Percentiles rank a stretch among this genome's conserved stretches.
phyloP scores from a whole-genome alignment of 2,113 vertebrate species.

The Paraplagusia blochii region DNA sequence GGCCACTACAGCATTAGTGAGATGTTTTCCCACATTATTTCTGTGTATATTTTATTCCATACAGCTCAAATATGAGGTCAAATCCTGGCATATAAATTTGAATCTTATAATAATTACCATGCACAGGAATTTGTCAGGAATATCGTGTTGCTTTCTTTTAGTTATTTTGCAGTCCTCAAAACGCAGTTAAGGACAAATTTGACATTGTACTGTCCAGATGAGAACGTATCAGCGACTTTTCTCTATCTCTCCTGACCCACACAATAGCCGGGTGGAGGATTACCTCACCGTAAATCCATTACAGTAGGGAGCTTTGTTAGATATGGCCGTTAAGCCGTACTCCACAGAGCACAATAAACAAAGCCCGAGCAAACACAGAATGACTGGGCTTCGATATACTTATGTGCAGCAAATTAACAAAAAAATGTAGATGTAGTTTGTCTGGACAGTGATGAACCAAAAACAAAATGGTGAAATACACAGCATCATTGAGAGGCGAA shows the following conservation, averaged over 20 bases:
- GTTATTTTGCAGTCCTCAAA: too few relatives aligned
- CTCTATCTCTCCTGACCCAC: neutral
- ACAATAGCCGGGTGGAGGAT: neutral
- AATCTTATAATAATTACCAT: too few relatives aligned
- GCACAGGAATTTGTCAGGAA: neutral
- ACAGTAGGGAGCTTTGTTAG: neutral
- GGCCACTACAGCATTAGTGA: conserved; percentile 7
- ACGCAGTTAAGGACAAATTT: neutral
- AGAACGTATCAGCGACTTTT: neutral
- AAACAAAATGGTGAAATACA: too few relatives aligned
- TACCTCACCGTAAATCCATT: neutral
- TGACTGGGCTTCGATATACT: neutral
- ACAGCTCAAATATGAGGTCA: neutral
- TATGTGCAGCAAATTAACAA: neutral
- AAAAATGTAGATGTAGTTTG: neutral
- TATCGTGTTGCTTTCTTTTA: neutral
- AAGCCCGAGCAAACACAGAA: neutral
- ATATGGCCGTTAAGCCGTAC: neutral
- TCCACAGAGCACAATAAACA: neutral
- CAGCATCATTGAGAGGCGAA: too few relatives aligned
- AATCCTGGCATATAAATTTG: too few relatives aligned
- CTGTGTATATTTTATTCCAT: neutral
- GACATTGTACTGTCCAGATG: neutral
- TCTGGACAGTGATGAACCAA: too few relatives aligned
- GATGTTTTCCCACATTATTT: conserved; percentile 1